Evolutionary conservation across 2,797 vertebrate species (phyloP).

Genomic region (Alauda arvensis): DNA sequence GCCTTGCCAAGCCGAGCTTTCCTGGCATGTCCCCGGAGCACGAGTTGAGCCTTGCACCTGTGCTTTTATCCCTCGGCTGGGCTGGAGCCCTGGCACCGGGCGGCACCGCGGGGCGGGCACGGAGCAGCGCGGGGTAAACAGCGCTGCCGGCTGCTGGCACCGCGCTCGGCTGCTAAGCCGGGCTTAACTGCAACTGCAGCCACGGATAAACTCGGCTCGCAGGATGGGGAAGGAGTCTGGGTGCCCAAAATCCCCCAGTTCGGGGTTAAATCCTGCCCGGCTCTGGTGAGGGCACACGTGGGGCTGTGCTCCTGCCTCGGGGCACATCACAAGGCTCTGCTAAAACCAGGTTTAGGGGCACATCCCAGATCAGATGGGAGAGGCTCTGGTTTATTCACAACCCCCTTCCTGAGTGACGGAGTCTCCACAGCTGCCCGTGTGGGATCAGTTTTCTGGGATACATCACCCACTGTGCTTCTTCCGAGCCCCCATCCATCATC

Average conservation of each 20-base stretch:
- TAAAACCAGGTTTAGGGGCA: background rate
- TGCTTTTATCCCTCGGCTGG: background rate
- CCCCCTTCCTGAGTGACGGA: background rate
- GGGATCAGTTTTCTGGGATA: background rate
- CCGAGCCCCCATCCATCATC: background rate
- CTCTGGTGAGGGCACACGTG: fast-evolving
- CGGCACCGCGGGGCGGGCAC: background rate
- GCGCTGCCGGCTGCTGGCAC: constrained; percentile 36
- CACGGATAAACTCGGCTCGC: background rate
- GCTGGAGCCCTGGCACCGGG: background rate
- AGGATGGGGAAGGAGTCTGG: fast-evolving
- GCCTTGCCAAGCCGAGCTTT: background rate
- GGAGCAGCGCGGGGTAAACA: background rate
- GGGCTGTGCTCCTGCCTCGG: background rate
- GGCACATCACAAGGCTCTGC: background rate
- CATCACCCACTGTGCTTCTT: background rate
- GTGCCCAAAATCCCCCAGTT: background rate
- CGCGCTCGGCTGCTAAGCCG: background rate
- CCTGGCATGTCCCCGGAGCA: background rate
- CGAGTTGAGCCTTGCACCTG: constrained; percentile 9
- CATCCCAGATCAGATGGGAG: fast-evolving
- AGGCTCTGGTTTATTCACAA: background rate
- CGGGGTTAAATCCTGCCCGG: background rate
- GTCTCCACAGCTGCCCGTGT: background rate
- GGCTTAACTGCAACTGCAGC: background rate